Evolutionary conservation across 30 jellyfish, hydroid and myxozoan genomes (phyloP), one percentile per base, ranked within the genome.

Genomic region (Aurelia coerulea): DNA sequence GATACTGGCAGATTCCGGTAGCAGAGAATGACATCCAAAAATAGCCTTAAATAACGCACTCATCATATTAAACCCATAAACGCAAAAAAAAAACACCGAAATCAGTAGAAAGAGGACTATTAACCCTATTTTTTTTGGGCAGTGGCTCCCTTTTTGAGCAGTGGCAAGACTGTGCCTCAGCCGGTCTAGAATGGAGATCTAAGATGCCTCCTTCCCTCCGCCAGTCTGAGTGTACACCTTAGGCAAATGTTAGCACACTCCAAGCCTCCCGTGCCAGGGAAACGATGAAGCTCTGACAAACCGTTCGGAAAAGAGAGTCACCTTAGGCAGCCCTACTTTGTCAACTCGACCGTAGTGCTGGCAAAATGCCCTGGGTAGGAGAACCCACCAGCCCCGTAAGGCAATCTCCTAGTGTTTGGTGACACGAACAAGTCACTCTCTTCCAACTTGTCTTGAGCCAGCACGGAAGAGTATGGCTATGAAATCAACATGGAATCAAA

Each of bases 371-470:
- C 86, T 53, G 86, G 75, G 58, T 53, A 75, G 74, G 75, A 53
- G 86, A 75, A 75, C 74, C 75, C 87, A 41, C 32, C 10, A 77
- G 87, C 74, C 75, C 75, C 54, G 74, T 75, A 75, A 77, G 64
- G 88, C 78, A 77, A 58, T 58, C 78, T 60, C 78, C 88, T 77
- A 77, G 78, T 77, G 88, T 56, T 77, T 52, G 67, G 78, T 77
- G 88, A 56, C 88, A 77, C 65, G 23, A 77, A 77, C 78, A 58
- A 60, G 59, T 31, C 88, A 62, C 88, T 60, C 88, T 58, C 76
- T 77, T 58, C 88, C 88, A 77, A 77, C 78, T 77, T 77, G 76
- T 77, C 88, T 56, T 77, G 67, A 77, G 78, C 78, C 78, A 77
- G 88, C 88, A 77, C 88, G 76, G 88, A 77, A 77, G 78, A 56